Base-by-base conservation (phyloP, 2,797 vertebrate genomes). In the Semaprochilodus insignis region DNA sequence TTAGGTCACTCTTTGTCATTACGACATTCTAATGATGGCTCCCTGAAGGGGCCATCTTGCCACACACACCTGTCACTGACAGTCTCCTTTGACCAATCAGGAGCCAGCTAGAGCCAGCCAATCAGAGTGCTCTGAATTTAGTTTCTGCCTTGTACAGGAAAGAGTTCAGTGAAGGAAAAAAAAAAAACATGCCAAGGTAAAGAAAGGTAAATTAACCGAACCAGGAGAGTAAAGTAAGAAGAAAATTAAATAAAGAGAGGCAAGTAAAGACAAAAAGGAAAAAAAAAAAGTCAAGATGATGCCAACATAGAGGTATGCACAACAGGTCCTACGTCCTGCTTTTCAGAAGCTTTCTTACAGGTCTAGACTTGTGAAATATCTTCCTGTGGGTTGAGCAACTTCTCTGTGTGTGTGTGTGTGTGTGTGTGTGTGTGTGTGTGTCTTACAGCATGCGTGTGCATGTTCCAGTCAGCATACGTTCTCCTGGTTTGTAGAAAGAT, bases 341-440 rank as follows among this genome's bases (percentile, higher is more conserved):
- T 5, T 57, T 52, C 34, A 82, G 63, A 59, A 0, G n/a, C 34
- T 60, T 31, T 31, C 27, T 23, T 40, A 67, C 72, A 74, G 23
- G 78, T 62, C 65, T 34, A 57, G 78, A 81, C 84, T 82, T 79
- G 78, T 76, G 78, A 62, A 78, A 81, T 76, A 70, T 80, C 73
- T 82, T 84, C 55, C 73, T 65, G 67, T 31, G 78, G 40, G 57
- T 74, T 74, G 72, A 79, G 71, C 66, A 85, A 79, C 78, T 65
- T 55, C 21, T 55, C n/a, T 13, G 11, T 80, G 78, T 36, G 6
- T 72, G 65, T 74, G 62, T 21, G 44, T 48, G 44, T 48, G 40
- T 40, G 40, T 40, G 40, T 40, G 40, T 55, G 36, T 13, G 10
- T 80, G 73, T 36, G 4, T 23, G 57, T n/a, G 59, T 4, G 59